A percentile compares a stretch with the other conserved stretches of the same genome.
Conservation (phyloP, 2,797 vertebrate genomes). For the Darevskia nairensis region DNA sequence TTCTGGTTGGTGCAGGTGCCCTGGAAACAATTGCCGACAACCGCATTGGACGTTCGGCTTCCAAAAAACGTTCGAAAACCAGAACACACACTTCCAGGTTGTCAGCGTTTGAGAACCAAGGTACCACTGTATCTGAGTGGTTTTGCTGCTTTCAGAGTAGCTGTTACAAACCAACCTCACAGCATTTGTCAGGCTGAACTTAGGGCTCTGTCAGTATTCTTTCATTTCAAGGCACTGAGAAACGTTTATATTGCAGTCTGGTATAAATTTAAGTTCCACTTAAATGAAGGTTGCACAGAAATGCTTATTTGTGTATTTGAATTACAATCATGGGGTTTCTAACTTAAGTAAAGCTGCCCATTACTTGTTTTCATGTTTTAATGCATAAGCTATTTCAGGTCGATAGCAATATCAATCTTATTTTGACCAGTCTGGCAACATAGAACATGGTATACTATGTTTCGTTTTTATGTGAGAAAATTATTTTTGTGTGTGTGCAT, state of each 20-base stretch:
- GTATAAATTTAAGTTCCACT: background rate
- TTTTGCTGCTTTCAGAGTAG: background rate
- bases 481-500: background rate
- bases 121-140: too few relatives aligned
- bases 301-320: background rate
- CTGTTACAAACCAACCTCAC: slow-evolving; percentile 6
- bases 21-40: too few relatives aligned
- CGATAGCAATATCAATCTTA: background rate
- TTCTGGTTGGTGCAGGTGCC: too few relatives aligned
- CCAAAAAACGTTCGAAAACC: too few relatives aligned
- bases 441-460: background rate
- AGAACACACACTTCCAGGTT: too few relatives aligned
- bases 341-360: slow-evolving; percentile 8
- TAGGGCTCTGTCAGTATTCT: background rate
- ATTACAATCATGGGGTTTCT: background rate
- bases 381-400: background rate
- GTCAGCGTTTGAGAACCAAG: too few relatives aligned
- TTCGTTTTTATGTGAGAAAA: background rate
- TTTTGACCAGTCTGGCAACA: background rate
- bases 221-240: background rate
- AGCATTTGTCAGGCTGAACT: slow-evolving; percentile 5
- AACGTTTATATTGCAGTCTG: background rate
- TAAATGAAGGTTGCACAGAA: background rate
- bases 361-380: slow-evolving; percentile 27
- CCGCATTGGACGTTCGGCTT: too few relatives aligned